Conservation (phyloP, 2,888 invertebrate species). For the Tipula confusa region DNA sequence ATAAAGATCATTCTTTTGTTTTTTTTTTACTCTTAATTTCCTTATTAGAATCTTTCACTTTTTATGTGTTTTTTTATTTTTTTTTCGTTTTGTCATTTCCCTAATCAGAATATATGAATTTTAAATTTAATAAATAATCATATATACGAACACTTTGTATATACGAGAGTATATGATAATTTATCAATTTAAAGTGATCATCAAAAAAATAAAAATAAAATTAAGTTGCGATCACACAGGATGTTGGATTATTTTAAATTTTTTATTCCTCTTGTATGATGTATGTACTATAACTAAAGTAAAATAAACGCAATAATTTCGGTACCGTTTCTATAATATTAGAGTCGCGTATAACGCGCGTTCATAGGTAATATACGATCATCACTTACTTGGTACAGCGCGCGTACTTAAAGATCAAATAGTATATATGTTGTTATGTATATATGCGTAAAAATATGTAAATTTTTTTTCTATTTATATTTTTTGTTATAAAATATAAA, state of each 20-base stretch:
- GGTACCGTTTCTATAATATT: too few species aligned
- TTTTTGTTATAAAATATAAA: neutral
- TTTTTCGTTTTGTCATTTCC: neutral
- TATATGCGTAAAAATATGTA: neutral
- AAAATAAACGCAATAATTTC: too few species aligned
- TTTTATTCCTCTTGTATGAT: neutral
- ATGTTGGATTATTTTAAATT: neutral
- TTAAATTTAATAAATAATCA: neutral
- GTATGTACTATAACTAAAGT: neutral
- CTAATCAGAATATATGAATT: slow-evolving; percentile 25
- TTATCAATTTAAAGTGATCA: slow-evolving; percentile 20
- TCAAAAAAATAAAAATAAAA: neutral
- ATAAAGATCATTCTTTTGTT: neutral
- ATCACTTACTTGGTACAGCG: too few species aligned
- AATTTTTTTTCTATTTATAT: neutral
- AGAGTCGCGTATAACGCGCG: neutral
- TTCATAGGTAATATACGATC: neutral
- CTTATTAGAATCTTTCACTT: slow-evolving; percentile 25
- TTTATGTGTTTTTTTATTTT: too few species aligned
- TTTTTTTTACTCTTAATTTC: neutral
- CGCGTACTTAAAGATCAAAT: neutral
- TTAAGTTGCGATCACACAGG: slow-evolving; percentile 15
- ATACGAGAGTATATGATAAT: neutral
- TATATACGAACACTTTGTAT: neutral
- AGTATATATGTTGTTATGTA: too few species aligned